These are phyloP conservation scores for Sebastes paucispinis DNA, from an alignment of 2,797 vertebrate species.

Conservation along the genomic window DNA sequence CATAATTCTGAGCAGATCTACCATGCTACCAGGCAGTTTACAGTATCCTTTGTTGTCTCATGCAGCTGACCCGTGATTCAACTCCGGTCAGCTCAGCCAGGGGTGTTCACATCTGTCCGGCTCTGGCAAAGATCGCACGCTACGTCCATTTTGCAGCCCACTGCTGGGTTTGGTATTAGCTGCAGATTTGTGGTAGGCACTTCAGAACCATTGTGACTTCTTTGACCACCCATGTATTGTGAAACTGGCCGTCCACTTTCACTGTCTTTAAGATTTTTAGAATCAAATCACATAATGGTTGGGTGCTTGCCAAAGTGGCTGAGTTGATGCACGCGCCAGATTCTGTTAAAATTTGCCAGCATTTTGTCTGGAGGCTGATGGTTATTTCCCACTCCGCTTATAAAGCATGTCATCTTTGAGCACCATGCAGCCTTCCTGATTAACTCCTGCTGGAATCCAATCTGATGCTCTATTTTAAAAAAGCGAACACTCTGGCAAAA, in stretches of 20 bases:
- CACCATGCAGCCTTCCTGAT: conserved; percentile 52
- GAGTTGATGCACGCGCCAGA: background rate
- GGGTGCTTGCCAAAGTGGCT: background rate
- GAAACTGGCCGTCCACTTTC: background rate
- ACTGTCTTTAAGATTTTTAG: background rate
- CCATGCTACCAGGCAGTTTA: conserved; percentile 2
- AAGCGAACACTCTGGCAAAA: conserved; percentile 16
- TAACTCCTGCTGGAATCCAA: conserved; percentile 57
- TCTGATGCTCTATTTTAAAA: conserved; percentile 56
- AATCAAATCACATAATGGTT: background rate
- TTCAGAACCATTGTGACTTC: background rate
- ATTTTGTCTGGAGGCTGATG: conserved; percentile 42
- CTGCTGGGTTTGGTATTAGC: background rate
- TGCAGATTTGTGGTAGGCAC: background rate
- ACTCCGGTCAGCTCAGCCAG: conserved; percentile 22
- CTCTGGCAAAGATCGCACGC: background rate
- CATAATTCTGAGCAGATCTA: conserved; percentile 40
- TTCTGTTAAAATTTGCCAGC: conserved; percentile 24
- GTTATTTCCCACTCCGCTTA: conserved; percentile 44
- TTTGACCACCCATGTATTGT: background rate
- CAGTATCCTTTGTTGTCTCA: conserved; percentile 16
- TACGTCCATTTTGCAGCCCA: background rate
- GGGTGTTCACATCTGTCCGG: conserved; percentile 32
- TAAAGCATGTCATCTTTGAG: conserved; percentile 46
- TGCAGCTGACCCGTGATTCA: conserved; percentile 54